Conservation (phyloP, 1,140 invertebrate species). For the Diprion similis region DNA sequence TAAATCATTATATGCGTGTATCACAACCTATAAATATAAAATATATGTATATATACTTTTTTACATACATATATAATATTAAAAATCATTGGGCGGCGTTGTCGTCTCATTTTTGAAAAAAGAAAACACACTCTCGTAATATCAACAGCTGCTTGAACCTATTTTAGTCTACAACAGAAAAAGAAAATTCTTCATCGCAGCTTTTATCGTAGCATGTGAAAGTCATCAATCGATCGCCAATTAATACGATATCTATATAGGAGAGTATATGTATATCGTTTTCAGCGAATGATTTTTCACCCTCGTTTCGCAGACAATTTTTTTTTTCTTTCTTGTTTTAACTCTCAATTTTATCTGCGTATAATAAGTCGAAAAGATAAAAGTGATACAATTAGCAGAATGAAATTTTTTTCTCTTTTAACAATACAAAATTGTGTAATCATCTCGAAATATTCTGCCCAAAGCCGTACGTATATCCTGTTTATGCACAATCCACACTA, state of each 20-base stretch:
- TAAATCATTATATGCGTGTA: neutral
- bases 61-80: neutral
- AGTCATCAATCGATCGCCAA: neutral
- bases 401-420: neutral
- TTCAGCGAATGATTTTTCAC: too few species aligned
- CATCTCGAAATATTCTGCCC: slow-evolving; percentile 9
- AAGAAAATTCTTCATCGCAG: too few species aligned
- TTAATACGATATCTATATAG: too few species aligned
- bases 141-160: neutral
- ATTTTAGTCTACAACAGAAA: neutral
- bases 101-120: neutral
- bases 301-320: too few species aligned
- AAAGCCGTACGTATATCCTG: slow-evolving; percentile 25
- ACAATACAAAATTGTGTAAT: neutral
- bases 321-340: too few species aligned
- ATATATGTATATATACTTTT: neutral
- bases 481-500: slow-evolving; percentile 46
- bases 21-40: too few species aligned
- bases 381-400: too few species aligned
- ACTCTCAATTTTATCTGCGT: too few species aligned
- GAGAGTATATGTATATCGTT: too few species aligned
- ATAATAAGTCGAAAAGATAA: too few species aligned
- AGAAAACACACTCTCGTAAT: neutral
- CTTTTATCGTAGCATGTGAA: neutral
- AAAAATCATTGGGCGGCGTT: neutral